A percentile compares a stretch with the other conserved stretches of the same genome.
Conservation (phyloP, 2,797 vertebrate species). For the Strix occidentalis region DNA sequence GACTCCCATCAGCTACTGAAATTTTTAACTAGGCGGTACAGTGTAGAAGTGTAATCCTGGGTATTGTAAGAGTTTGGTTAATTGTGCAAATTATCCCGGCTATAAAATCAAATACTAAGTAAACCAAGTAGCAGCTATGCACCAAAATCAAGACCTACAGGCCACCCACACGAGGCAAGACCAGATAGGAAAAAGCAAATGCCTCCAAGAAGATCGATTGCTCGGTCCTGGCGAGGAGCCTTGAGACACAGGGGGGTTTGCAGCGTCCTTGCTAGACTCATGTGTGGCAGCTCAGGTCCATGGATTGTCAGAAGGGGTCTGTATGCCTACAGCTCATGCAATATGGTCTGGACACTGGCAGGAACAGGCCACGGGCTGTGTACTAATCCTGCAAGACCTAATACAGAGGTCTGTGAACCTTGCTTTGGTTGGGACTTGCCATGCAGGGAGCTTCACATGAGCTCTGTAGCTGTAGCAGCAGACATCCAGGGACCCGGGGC, state of each 20-base stretch:
- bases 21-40: background rate
- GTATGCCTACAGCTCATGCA: background rate
- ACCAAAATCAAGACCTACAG: background rate
- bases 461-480: background rate
- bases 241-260: slow-evolving; percentile 50
- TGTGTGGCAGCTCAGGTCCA: background rate
- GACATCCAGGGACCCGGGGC: too few relatives aligned
- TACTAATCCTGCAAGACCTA: background rate
- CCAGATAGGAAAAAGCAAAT: slow-evolving; percentile 45
- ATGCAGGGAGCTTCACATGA: background rate
- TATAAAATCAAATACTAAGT: background rate
- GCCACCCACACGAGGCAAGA: slow-evolving; percentile 31
- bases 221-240: slow-evolving; percentile 52
- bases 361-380: background rate
- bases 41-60: background rate
- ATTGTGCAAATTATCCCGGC: background rate
- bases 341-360: background rate
- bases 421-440: background rate
- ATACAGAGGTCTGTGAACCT: background rate
- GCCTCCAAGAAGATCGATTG: slow-evolving; percentile 31
- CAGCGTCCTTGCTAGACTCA: slow-evolving; percentile 43
- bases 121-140: background rate
- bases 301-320: background rate
- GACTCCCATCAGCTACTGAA: background rate
- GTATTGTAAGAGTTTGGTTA: background rate